A percentile compares a stretch with the other conserved stretches of the same genome.
Conservation (phyloP, 2,888 invertebrate genomes). For the Syrista parreyssii region DNA sequence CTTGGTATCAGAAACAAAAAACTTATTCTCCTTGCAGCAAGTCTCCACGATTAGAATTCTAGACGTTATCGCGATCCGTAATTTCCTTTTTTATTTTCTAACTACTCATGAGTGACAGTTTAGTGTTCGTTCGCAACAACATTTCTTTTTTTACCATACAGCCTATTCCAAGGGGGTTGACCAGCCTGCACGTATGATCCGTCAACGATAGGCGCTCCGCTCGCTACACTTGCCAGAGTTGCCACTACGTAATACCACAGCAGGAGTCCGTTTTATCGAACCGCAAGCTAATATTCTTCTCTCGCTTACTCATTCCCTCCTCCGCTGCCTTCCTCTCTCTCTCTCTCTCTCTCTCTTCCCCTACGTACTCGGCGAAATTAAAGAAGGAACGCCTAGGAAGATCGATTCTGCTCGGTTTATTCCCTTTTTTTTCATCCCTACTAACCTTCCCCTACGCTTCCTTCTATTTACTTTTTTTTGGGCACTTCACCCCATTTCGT, state of each 20-base stretch:
- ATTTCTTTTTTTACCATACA: neutral
- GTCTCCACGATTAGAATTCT: neutral
- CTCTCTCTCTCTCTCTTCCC: neutral
- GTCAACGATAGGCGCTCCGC: neutral
- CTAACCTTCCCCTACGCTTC: neutral
- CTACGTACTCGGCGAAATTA: neutral
- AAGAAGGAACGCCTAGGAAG: neutral
- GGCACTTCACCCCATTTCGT: neutral
- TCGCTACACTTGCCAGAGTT: neutral
- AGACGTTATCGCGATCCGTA: neutral
- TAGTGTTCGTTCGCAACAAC: neutral
- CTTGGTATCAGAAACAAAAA: neutral
- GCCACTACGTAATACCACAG: neutral
- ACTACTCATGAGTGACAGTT: neutral
- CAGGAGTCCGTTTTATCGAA: neutral
- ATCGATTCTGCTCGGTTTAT: neutral
- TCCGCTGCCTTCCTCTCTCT: neutral
- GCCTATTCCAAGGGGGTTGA: neutral
- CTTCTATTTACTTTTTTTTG: neutral
- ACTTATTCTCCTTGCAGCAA: neutral
- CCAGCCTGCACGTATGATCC: neutral
- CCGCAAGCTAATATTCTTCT: neutral
- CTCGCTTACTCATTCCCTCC: neutral
- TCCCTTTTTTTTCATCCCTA: neutral
- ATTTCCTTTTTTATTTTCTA: neutral